Percentiles rank a stretch among this genome's conserved stretches.
These are phyloP conservation scores for Heterotilapia buettikoferi DNA, from an alignment of 2,113 vertebrate genomes.

Conservation along the genomic window DNA sequence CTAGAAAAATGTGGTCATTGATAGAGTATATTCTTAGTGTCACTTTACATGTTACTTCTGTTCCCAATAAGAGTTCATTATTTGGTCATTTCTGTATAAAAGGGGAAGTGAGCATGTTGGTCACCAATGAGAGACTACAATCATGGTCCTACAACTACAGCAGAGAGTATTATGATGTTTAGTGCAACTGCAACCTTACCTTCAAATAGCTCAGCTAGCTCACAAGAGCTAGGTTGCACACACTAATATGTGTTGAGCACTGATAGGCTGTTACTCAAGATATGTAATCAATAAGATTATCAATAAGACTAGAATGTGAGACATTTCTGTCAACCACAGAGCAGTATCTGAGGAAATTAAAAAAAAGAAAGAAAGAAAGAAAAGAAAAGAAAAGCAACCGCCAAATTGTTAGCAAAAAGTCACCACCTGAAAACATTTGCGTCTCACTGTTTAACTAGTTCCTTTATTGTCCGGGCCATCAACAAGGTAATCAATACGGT, in stretches of 20 bases:
- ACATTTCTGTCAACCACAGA: neutral
- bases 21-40: neutral
- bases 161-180: neutral
- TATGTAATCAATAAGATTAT: neutral
- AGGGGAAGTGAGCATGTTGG: neutral
- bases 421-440: neutral
- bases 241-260: neutral
- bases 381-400: neutral
- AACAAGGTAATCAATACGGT: neutral
- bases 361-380: too few relatives aligned
- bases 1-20: neutral
- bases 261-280: neutral
- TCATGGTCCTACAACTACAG: neutral
- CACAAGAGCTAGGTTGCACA: neutral
- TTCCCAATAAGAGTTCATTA: neutral
- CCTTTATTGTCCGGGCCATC: neutral
- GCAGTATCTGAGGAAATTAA: fast-evolving
- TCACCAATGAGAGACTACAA: neutral
- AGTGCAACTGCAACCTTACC: neutral
- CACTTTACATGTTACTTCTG: neutral
- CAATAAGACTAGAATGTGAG: neutral
- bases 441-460: neutral
- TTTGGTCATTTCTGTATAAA: neutral
- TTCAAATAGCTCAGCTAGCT: neutral
- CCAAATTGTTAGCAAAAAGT: neutral